Conservation (phyloP, 2,888 invertebrate genomes). For the Polymixis flavicincta region DNA sequence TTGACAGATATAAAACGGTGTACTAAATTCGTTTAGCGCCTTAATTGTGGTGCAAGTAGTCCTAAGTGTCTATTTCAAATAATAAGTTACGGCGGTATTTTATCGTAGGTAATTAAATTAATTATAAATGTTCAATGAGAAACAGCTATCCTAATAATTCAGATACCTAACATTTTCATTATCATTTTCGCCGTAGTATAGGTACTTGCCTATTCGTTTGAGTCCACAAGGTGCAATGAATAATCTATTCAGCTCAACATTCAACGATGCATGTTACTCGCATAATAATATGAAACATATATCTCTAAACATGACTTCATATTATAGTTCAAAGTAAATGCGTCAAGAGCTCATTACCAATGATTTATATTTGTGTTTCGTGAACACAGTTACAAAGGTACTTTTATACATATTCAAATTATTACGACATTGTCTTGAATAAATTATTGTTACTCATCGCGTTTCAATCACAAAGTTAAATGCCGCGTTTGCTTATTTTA, state of each 20-base stretch:
- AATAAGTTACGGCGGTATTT: neutral
- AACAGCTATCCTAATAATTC: neutral
- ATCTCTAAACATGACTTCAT: constrained; percentile 16
- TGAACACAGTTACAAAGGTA: constrained; percentile 24
- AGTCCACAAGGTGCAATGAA: neutral
- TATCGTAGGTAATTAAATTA: too few species aligned
- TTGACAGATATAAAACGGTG: too few species aligned
- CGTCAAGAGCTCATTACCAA: constrained; percentile 30
- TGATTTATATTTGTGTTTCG: constrained; percentile 39
- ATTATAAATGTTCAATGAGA: neutral
- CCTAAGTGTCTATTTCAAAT: too few species aligned
- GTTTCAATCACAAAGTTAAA: constrained; percentile 35
- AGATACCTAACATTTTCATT: neutral
- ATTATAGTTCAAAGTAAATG: constrained; percentile 31
- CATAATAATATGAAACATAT: neutral
- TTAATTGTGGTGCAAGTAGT: too few species aligned
- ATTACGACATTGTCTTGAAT: constrained; percentile 55
- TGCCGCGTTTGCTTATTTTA: constrained; percentile 30
- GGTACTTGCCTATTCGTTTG: too few species aligned
- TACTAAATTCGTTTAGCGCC: too few species aligned
- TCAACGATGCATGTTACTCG: constrained; percentile 3
- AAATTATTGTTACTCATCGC: constrained; percentile 52
- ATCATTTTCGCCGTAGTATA: neutral
- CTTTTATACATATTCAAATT: constrained; percentile 42
- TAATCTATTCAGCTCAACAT: neutral